These are phyloP conservation scores for Cerastis rubricosa DNA, from an alignment of 2,888 invertebrate genomes.

Conservation along the genomic window DNA sequence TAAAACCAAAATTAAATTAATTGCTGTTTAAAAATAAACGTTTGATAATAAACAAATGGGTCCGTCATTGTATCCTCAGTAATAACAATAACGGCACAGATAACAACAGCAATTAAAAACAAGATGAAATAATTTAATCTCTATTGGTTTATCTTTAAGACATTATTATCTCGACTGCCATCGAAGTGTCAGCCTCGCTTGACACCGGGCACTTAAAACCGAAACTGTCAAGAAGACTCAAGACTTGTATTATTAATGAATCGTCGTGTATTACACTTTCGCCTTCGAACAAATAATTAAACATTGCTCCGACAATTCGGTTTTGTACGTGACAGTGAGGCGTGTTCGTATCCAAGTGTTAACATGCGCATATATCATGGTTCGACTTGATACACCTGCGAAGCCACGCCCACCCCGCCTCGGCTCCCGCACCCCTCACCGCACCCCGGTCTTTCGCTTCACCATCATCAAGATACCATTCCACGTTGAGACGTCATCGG, in stretches of 20 bases:
- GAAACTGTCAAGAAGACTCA: conserved; percentile 56
- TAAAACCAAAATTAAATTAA: not conserved
- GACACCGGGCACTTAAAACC: conserved; percentile 66
- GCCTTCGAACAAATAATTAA: conserved; percentile 82
- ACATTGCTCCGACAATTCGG: conserved; percentile 72
- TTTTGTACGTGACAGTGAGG: conserved; percentile 86
- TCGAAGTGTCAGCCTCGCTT: conserved; percentile 70
- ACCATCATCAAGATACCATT: conserved; percentile 86
- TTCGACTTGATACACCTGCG: conserved; percentile 87
- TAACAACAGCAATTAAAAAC: conserved; percentile 59
- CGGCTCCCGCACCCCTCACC: conserved; percentile 70
- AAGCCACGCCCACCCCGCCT: conserved; percentile 80
- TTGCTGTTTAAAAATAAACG: conserved; percentile 4
- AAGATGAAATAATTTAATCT: conserved; percentile 65
- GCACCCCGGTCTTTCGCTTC: conserved; percentile 79
- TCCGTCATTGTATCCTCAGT: conserved; percentile 28
- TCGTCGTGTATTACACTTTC: conserved; percentile 76
- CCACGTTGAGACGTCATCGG: conserved; percentile 80
- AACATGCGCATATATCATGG: conserved; percentile 89
- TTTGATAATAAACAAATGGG: conserved; percentile 24
- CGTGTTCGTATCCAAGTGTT: conserved; percentile 86
- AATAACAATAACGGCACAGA: conserved; percentile 59
- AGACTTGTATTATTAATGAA: conserved; percentile 75
- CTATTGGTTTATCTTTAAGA: conserved; percentile 68
- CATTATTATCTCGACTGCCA: conserved; percentile 79